Conservation (phyloP, 64 coral and sea anemone genomes). For the Dendronephthya gigantea region DNA sequence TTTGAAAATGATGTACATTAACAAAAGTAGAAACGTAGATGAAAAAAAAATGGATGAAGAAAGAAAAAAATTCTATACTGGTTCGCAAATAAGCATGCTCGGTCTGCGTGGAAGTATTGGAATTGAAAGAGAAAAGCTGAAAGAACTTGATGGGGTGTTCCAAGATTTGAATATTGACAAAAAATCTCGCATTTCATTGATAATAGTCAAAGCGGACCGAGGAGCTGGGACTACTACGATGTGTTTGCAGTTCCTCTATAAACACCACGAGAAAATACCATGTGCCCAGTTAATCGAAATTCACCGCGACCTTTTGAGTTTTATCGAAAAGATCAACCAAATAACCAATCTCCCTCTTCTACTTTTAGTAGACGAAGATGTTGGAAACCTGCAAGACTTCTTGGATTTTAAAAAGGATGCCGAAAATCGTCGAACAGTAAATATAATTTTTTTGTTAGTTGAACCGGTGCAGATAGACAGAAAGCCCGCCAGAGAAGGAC, state of each 20-base stretch:
- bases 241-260: neutral
- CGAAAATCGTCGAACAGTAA: constrained; percentile 36
- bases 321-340: constrained; percentile 48
- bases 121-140: neutral
- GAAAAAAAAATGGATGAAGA: constrained; percentile 25
- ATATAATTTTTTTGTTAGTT: constrained; percentile 48
- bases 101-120: neutral
- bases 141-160: constrained; percentile 32
- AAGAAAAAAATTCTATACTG: constrained; percentile 41
- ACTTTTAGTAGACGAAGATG: constrained; percentile 53
- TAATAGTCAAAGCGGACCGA: neutral
- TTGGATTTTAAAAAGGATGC: constrained; percentile 53
- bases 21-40: neutral
- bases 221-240: neutral
- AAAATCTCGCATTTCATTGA: neutral
- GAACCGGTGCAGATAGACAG: constrained; percentile 23
- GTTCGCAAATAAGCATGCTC: constrained; percentile 39
- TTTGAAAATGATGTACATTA: constrained; percentile 48
- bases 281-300: neutral
- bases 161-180: constrained; percentile 39
- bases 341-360: constrained; percentile 47
- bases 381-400: constrained; percentile 56
- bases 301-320: constrained; percentile 34
- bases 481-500: neutral
- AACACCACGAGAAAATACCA: neutral